phyloP scores from a whole-genome alignment of 1,140 invertebrate species.

The Acromyrmex heyeri region DNA sequence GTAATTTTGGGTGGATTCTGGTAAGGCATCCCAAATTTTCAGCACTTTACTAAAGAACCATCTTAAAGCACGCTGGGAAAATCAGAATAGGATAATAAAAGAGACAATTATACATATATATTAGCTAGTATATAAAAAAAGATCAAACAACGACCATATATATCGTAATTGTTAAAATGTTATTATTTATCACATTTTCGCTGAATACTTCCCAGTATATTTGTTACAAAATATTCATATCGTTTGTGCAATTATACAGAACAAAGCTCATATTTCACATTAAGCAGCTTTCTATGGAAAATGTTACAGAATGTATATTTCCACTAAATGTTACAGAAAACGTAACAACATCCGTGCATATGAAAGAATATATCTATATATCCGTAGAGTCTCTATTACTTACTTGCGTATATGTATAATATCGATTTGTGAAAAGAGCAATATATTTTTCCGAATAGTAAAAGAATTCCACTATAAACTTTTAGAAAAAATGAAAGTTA shows the following conservation, averaged over 20 bases:
- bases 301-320: too few species aligned
- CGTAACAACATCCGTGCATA: slow-evolving; percentile 22
- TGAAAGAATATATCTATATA: slow-evolving; percentile 38
- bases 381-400: background rate
- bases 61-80: slow-evolving; percentile 34
- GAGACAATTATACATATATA: background rate
- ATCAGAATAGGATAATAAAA: background rate
- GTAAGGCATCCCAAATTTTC: too few species aligned
- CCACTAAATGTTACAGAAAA: slow-evolving; percentile 36
- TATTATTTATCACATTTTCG: background rate
- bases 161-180: slow-evolving; percentile 1
- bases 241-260: slow-evolving; percentile 47
- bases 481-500: slow-evolving; percentile 21
- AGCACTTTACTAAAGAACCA: too few species aligned
- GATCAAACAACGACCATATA: slow-evolving; percentile 6
- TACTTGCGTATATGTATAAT: slow-evolving; percentile 20
- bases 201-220: slow-evolving; percentile 34
- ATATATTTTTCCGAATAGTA: slow-evolving; percentile 55
- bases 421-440: slow-evolving; percentile 47
- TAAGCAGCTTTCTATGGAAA: slow-evolving; percentile 17
- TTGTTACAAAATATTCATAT: slow-evolving; percentile 12
- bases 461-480: slow-evolving; percentile 11
- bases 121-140: background rate
- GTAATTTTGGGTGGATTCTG: too few species aligned
- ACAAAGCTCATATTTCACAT: slow-evolving; percentile 29